Evolutionary conservation across 2,888 invertebrate species (phyloP).

Genomic region (Cephonodes hylas): DNA sequence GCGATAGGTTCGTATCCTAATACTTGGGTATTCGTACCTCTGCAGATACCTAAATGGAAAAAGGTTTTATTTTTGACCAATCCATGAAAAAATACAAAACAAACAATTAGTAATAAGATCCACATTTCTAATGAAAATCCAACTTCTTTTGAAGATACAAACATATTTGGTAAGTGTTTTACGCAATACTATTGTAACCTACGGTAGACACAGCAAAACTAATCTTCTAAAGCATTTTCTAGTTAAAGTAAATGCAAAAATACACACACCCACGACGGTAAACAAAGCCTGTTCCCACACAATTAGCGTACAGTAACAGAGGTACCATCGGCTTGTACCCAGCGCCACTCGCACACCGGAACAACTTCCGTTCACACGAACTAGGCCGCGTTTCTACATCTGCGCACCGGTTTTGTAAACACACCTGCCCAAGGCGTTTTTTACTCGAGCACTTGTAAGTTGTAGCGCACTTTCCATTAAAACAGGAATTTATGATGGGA

Average conservation of each 20-base stretch:
- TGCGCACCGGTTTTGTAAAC: slow-evolving; percentile 19
- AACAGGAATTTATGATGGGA: not conserved
- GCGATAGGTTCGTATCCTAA: too few relatives aligned
- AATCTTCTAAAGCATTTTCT: too few relatives aligned
- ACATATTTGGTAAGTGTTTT: too few relatives aligned
- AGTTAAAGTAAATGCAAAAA: not conserved
- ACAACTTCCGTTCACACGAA: slow-evolving; percentile 40
- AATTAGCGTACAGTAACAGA: not conserved
- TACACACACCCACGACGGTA: not conserved
- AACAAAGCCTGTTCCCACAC: not conserved
- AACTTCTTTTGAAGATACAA: too few relatives aligned
- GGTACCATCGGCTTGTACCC: slow-evolving; percentile 9
- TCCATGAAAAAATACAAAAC: too few relatives aligned
- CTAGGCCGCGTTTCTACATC: slow-evolving; percentile 11
- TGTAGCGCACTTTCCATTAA: not conserved
- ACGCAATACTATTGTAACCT: too few relatives aligned
- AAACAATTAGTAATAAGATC: too few relatives aligned
- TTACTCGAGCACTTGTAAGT: not conserved
- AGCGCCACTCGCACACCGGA: slow-evolving; percentile 9
- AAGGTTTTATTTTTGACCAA: too few relatives aligned
- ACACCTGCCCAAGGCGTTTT: slow-evolving; percentile 27
- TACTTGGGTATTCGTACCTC: too few relatives aligned
- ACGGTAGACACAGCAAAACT: too few relatives aligned
- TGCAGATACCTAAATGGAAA: too few relatives aligned
- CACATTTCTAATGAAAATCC: too few relatives aligned